phyloP scores from a whole-genome alignment of 2,113 vertebrate genomes.

The Eurystomus gularis region DNA sequence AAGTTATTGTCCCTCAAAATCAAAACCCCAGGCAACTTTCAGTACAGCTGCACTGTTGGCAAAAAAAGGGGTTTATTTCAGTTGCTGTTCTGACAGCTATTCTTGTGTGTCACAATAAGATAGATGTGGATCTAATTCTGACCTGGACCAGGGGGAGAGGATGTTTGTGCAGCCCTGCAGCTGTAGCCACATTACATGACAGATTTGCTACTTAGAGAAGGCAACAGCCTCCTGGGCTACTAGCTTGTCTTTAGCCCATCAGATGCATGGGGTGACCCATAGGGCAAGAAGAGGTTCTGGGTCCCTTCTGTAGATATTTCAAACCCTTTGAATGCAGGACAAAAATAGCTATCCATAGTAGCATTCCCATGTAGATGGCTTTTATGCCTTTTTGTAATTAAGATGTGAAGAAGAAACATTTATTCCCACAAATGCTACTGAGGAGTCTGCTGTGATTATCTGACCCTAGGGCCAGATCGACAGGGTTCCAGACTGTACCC shows the following conservation, averaged over 20 bases:
- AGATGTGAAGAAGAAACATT: not conserved
- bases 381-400: not conserved
- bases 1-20: not conserved
- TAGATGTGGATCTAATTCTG: not conserved
- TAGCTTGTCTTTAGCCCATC: not conserved
- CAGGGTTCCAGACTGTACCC: not conserved
- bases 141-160: not conserved
- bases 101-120: not conserved
- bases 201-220: not conserved
- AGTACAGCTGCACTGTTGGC: not conserved
- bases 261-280: rapidly evolving
- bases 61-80: not conserved
- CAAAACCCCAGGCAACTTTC: not conserved
- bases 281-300: not conserved
- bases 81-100: not conserved
- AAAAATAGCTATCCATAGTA: not conserved
- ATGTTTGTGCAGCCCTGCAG: not conserved
- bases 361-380: not conserved
- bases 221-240: not conserved
- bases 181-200: not conserved
- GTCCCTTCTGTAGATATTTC: not conserved
- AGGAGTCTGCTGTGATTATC: not conserved
- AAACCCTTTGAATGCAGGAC: not conserved
- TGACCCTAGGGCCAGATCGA: not conserved
- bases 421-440: not conserved